Conservation (phyloP, 2,888 invertebrate species). For the Trachelus stipa region DNA sequence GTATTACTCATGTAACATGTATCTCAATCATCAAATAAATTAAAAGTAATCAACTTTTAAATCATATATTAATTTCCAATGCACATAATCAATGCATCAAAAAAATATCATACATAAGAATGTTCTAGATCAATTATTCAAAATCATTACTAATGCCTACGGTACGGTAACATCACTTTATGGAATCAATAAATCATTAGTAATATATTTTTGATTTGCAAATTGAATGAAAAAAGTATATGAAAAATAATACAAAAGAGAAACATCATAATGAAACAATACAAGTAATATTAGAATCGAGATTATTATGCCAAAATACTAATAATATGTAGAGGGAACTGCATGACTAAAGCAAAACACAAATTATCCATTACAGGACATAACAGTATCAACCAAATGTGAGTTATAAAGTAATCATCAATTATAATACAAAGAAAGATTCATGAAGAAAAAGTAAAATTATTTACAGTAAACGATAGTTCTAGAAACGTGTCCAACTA, state of each 20-base stretch:
- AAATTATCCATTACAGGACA: constrained; percentile 7
- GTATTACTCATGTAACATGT: background rate
- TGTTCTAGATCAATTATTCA: background rate
- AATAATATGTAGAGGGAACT: background rate
- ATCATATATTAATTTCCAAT: background rate
- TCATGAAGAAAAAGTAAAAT: background rate
- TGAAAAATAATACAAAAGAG: constrained; percentile 17
- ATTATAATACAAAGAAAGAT: background rate
- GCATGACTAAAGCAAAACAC: constrained; percentile 7
- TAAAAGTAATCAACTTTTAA: background rate
- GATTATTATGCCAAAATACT: background rate
- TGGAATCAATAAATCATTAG: constrained; percentile 11
- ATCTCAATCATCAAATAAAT: background rate
- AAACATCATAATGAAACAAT: constrained; percentile 9
- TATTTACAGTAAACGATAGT: background rate
- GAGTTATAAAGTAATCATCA: background rate
- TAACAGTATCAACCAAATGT: background rate
- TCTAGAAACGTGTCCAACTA: constrained; percentile 3
- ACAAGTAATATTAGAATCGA: background rate
- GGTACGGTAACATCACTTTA: background rate
- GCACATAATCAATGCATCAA: background rate
- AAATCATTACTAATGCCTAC: background rate
- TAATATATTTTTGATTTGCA: background rate
- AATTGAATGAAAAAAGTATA: constrained; percentile 3
- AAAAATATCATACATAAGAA: constrained; percentile 1